Percentiles rank a stretch among this genome's conserved stretches.
These are phyloP conservation scores for Hyperoplus lanceolatus DNA, from an alignment of 2,797 vertebrate genomes.

Conservation along the genomic window DNA sequence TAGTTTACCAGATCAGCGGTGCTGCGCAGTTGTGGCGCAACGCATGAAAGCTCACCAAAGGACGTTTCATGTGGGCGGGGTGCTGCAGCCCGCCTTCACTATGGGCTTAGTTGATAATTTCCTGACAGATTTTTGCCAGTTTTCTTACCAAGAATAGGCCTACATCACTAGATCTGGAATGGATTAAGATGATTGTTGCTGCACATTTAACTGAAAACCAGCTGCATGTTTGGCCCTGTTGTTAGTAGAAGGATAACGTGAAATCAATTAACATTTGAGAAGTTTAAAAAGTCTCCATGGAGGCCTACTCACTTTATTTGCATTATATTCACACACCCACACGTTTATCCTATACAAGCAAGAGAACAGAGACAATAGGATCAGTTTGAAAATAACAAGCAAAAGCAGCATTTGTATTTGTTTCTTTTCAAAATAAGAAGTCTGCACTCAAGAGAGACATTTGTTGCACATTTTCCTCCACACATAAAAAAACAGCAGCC, in stretches of 20 bases:
- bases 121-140: background rate
- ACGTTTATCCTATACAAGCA: background rate
- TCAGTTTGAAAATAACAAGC: background rate
- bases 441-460: slow-evolving; percentile 7
- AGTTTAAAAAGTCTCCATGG: background rate
- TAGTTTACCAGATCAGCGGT: background rate
- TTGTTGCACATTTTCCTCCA: slow-evolving; percentile 13
- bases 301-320: background rate
- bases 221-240: background rate
- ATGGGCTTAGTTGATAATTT: slow-evolving; percentile 14
- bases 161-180: background rate
- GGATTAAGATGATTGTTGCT: background rate
- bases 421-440: background rate
- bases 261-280: background rate
- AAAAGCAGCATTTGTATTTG: background rate
- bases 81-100: slow-evolving; percentile 49
- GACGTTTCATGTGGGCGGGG: slow-evolving; percentile 31
- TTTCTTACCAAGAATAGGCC: background rate
- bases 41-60: rapidly evolving
- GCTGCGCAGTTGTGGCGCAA: slow-evolving; percentile 51
- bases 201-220: background rate
- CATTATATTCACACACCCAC: background rate
- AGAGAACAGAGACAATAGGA: background rate
- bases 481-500: slow-evolving; percentile 19
- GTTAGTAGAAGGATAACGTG: background rate